Evolutionary conservation across 2,888 invertebrate species (phyloP), one percentile per base, ranked within the genome.

Genomic region (Pachymerium ferrugineum): DNA sequence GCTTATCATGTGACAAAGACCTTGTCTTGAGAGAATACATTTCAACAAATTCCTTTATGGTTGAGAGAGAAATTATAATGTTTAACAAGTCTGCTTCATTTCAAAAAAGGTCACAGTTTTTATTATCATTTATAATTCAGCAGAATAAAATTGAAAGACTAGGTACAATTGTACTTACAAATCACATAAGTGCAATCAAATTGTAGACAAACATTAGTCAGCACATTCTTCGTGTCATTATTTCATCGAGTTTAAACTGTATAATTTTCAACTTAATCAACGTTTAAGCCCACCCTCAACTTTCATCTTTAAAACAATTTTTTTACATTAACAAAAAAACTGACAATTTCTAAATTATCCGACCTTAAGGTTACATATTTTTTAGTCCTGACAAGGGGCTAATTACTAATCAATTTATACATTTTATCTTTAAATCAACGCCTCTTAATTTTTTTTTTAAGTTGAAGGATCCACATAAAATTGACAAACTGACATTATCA

Each of bases 81-180:
- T n/a, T n/a, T n/a, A n/a, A n/a, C n/a, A n/a, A n/a, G n/a, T n/a
- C 22, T 47, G 3, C 16, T 22, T 47, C 10, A 22, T 47, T 47
- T 19, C 3, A 47, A 47, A 47, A 47, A 47, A 47, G 19, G 47
- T 47, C 47, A 47, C 22, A 38, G 38, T 38, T 38, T n/a, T 47
- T 47, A 47, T 47, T 47, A 47, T 47, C 22, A 47, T 8, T 47
- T 19, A 47, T n/a, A 47, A 47, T 47, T 16, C 16, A 47, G 22
- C 47, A 47, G 47, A n/a, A 47, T 47, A 47, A 47, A n/a, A 38
- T 38, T 47, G 47, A 47, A 47, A 47, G 47, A 47, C 47, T 47
- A 47, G 47, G 47, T 22, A 47, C 47, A 47, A 47, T 22, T 47
- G 47, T 47, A 47, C 47, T 47, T 47, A 19, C 22, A 47, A 22